Evolutionary conservation across 2,113 vertebrate genomes (phyloP).

Genomic region (Sinocyclocheilus grahami): DNA sequence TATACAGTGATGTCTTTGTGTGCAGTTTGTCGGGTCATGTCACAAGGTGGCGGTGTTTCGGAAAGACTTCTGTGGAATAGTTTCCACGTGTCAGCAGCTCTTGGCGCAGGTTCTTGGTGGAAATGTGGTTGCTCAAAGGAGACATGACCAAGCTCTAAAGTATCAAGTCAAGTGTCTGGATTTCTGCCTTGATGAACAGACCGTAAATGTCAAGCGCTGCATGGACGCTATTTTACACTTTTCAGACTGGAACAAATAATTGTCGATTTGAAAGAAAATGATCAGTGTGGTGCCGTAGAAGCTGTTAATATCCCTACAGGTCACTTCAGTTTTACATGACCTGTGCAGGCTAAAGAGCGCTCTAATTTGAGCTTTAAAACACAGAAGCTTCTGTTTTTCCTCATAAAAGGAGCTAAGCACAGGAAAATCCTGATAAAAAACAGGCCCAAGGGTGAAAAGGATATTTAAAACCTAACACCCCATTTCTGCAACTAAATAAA

Average conservation of each 20-base stretch:
- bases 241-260: constrained; percentile 45
- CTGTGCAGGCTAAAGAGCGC: not conserved
- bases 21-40: constrained; percentile 29
- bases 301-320: constrained; percentile 3
- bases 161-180: constrained; percentile 63
- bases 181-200: constrained; percentile 53
- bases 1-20: constrained; percentile 45
- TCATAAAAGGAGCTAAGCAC: constrained; percentile 56
- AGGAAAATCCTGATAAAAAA: constrained; percentile 58
- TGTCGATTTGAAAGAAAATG: constrained; percentile 34
- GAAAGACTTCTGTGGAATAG: constrained; percentile 65
- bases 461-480: constrained; percentile 59
- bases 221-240: constrained; percentile 30
- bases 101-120: constrained; percentile 65
- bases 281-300: constrained; percentile 35
- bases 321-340: constrained; percentile 25
- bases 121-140: constrained; percentile 72
- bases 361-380: constrained; percentile 45
- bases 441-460: constrained; percentile 29
- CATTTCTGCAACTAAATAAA: constrained; percentile 37
- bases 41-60: constrained; percentile 64
- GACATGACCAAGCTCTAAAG: constrained; percentile 70
- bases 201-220: constrained; percentile 47
- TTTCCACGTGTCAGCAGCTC: constrained; percentile 70
- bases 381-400: constrained; percentile 48